Evolutionary conservation across 2,888 invertebrate species (phyloP), one percentile per base, ranked within the genome.

Genomic region (Papilio elwesi): DNA sequence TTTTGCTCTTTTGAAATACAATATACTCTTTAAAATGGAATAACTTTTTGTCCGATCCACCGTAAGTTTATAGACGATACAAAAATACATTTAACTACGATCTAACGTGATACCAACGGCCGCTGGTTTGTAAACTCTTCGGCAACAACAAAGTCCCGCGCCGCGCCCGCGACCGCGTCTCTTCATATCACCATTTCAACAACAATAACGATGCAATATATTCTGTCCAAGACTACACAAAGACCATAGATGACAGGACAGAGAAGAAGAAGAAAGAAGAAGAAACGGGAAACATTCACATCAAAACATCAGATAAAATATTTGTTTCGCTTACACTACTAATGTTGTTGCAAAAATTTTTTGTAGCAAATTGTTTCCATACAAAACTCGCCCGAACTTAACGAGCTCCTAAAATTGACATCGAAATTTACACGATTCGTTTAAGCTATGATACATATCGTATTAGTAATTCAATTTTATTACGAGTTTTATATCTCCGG

Each of bases 61-160:
- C 78, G 83, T 82, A 83, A 80, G 74, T 77, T 83, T 81, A 80
- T 83, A 84, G 83, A 86, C 83, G 81, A 83, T 92, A 92, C 88
- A 92, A 92, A 92, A 92, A 92, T 92, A 93, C 87, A 88, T 90
- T 85, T 90, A 85, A 81, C 89, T 91, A 91, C 87, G 78, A 84
- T 76, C 80, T 83, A 83, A 81, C 87, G 79, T 90, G 90, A 88
- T 83, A 89, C 87, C 90, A 89, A 84, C 82, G 57, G 16, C 74
- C 70, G 78, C 81, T 82, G 26, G 1, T 16, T 55, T 79, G 66
- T 68, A 71, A 84, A 85, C 83, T 84, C 83, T 82, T 78, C 83
- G 15, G 43, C 78, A 64, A 77, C 76, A 71, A 74, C 62, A 66
- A 70, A 69, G 55, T 59, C 79, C 83, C 85, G 86, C 85, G 85